A percentile compares a stretch with the other conserved stretches of the same genome.
Conservation (phyloP, 2,113 vertebrate genomes). For the Cynoglossus semilaevis region DNA sequence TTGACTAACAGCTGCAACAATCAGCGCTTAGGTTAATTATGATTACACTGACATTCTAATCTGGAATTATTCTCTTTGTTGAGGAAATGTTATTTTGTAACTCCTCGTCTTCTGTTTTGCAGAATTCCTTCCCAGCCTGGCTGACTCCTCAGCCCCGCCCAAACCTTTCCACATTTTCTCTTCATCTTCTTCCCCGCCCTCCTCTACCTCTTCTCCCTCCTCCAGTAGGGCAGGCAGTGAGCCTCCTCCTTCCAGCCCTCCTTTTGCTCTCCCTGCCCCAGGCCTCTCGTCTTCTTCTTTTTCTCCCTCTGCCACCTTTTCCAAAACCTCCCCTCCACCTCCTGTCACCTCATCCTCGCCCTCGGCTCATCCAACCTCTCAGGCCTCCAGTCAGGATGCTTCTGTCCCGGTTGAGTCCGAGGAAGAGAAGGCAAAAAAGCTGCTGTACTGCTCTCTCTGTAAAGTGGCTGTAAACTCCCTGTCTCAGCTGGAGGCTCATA, state of each 20-base stretch:
- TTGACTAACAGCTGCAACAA: conserved; percentile 30
- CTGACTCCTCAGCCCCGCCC: conserved; percentile 33
- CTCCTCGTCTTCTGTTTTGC: not conserved
- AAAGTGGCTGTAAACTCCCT: conserved; percentile 98
- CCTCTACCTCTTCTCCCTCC: conserved; percentile 36
- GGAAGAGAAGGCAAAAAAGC: conserved; percentile 96
- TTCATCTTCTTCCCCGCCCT: conserved; percentile 40
- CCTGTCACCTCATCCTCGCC: conserved; percentile 25
- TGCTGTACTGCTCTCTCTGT: conserved; percentile 97
- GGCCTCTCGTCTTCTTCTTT: conserved; percentile 43
- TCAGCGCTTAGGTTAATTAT: conserved; percentile 49
- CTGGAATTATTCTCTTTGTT: not conserved
- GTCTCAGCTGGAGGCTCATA: conserved; percentile 96
- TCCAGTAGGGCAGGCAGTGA: conserved; percentile 58
- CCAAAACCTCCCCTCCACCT: conserved; percentile 35
- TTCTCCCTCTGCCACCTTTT: conserved; percentile 32
- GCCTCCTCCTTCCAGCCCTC: conserved; percentile 59
- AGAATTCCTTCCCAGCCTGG: conserved; percentile 37
- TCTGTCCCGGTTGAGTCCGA: conserved; percentile 80
- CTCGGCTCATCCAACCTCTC: conserved; percentile 29
- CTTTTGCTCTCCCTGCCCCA: conserved; percentile 46
- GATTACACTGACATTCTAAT: not conserved
- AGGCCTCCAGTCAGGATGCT: conserved; percentile 49
- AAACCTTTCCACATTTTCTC: conserved; percentile 41
- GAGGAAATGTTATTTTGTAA: not conserved